Percentiles rank a stretch among this genome's conserved stretches.
Conservation (phyloP, 2,888 invertebrate genomes). For the Lasioglossum calceatum region DNA sequence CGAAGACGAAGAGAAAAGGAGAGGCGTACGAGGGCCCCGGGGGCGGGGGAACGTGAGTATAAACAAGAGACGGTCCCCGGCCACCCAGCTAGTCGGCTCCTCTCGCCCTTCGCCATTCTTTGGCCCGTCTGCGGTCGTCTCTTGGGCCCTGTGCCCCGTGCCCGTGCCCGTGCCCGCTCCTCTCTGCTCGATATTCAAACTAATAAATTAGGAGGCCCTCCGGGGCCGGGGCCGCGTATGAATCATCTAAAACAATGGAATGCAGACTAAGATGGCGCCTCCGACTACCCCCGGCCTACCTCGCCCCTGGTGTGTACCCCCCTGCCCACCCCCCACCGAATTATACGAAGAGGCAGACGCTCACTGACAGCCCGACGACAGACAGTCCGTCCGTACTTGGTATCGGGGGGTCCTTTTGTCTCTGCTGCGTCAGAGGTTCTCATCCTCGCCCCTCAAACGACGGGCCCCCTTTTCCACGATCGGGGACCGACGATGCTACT, state of each 20-base stretch:
- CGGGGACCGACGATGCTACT: conserved; percentile 27
- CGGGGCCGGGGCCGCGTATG: conserved; percentile 79
- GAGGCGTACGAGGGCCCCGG: conserved; percentile 21
- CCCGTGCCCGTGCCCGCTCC: conserved; percentile 26
- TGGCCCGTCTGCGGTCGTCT: conserved; percentile 64
- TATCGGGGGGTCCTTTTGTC: conserved; percentile 75
- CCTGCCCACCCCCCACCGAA: conserved; percentile 22
- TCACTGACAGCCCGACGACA: conserved; percentile 77
- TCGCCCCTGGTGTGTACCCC: conserved; percentile 16
- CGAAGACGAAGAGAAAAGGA: conserved; percentile 29
- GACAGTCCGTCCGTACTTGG: conserved; percentile 76
- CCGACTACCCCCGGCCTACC: conserved; percentile 57
- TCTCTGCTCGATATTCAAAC: conserved; percentile 84
- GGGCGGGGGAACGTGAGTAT: conserved; percentile 61
- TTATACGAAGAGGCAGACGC: conserved; percentile 66
- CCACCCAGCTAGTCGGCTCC: conserved; percentile 82
- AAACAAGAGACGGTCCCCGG: conserved; percentile 77
- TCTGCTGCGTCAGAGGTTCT: conserved; percentile 71
- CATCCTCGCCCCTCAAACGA: conserved; percentile 52
- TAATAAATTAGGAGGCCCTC: conserved; percentile 83
- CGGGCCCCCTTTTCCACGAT: conserved; percentile 23
- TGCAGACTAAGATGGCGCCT: conserved; percentile 83
- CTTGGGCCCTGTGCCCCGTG: conserved; percentile 22
- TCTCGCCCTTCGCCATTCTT: conserved; percentile 69
- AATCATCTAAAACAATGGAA: conserved; percentile 85